Evolutionary conservation across 2,797 vertebrate genomes (phyloP).

Genomic region (Pteronotus mesoamericanus): DNA sequence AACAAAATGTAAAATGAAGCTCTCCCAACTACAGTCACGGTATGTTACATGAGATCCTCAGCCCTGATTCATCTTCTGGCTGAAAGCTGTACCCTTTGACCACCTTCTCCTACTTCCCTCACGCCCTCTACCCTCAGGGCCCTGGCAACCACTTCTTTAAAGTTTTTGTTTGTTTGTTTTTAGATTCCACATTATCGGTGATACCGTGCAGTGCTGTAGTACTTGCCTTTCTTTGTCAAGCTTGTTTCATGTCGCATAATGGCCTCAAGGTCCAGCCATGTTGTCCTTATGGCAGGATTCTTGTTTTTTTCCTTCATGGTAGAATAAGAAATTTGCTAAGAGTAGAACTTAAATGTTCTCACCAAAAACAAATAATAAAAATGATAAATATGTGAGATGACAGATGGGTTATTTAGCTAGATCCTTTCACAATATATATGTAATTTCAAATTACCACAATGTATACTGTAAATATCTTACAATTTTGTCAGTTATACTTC

Average conservation of each 20-base stretch:
- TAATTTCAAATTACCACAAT: background rate
- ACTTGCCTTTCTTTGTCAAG: background rate
- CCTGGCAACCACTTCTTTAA: background rate
- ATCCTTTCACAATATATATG: background rate
- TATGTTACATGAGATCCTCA: background rate
- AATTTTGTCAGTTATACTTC: background rate
- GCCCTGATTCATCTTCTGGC: background rate
- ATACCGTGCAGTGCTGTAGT: background rate
- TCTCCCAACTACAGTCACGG: background rate
- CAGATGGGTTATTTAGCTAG: background rate
- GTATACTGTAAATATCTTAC: background rate
- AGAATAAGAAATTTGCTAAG: background rate
- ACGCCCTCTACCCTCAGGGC: accelerated
- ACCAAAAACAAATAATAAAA: background rate
- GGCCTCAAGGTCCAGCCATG: background rate
- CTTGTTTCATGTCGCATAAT: background rate
- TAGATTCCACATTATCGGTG: background rate
- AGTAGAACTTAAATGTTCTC: background rate
- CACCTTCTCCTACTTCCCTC: background rate
- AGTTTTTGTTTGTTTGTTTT: background rate
- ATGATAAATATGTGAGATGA: background rate
- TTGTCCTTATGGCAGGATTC: background rate
- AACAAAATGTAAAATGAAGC: background rate
- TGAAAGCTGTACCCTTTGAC: background rate
- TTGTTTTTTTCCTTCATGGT: background rate